These are phyloP conservation scores for Apistogramma diplotaenia DNA, from an alignment of 2,113 vertebrate genomes.

Conservation along the genomic window DNA sequence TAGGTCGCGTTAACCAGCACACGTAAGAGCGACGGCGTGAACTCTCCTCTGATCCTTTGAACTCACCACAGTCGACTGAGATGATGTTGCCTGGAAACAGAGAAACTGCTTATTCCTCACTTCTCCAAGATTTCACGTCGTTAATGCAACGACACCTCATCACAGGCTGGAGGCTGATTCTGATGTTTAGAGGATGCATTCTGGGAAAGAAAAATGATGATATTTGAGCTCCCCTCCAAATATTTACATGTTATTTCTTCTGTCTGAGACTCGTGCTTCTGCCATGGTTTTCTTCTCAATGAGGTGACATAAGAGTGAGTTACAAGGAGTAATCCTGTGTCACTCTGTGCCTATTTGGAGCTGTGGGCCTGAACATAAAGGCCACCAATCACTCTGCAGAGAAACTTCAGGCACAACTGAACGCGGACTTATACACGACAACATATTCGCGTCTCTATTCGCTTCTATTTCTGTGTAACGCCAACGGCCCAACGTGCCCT, in stretches of 20 bases:
- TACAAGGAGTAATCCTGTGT: neutral
- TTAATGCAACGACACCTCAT: neutral
- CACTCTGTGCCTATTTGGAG: neutral
- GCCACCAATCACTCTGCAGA: neutral
- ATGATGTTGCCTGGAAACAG: slow-evolving; percentile 68
- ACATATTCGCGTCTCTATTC: neutral
- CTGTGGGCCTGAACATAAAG: neutral
- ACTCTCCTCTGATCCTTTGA: slow-evolving; percentile 18
- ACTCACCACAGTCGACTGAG: neutral
- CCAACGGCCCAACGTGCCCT: neutral
- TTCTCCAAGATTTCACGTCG: neutral
- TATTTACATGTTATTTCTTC: neutral
- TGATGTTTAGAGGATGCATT: neutral
- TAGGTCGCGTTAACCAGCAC: slow-evolving; percentile 24
- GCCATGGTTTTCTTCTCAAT: neutral
- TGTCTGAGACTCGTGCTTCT: neutral
- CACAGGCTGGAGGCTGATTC: neutral
- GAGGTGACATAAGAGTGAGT: slow-evolving; percentile 29
- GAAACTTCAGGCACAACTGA: neutral
- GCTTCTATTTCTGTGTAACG: neutral
- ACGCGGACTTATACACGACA: neutral
- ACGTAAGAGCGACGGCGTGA: slow-evolving; percentile 3
- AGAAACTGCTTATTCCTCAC: slow-evolving; percentile 16
- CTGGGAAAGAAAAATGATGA: accelerated
- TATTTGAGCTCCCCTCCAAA: neutral